These are phyloP conservation scores for Drosophila sordidapex DNA, from an alignment of 2,888 invertebrate genomes.

Conservation along the genomic window DNA sequence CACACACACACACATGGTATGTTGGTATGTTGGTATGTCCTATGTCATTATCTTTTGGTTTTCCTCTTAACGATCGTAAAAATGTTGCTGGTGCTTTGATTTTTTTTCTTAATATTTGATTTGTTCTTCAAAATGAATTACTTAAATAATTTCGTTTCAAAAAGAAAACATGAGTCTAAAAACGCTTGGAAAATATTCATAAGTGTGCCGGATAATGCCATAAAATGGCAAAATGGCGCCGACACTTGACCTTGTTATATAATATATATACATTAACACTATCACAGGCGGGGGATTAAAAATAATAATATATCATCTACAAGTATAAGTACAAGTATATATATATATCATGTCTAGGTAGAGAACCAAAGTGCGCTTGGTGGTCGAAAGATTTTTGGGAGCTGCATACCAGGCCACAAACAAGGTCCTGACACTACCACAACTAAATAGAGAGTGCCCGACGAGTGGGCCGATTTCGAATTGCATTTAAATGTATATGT, in stretches of 20 bases:
- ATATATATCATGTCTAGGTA: slow-evolving; percentile 7
- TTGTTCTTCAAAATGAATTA: slow-evolving; percentile 28
- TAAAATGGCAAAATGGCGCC: slow-evolving; percentile 37
- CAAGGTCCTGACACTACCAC: not conserved
- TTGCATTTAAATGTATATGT: slow-evolving; percentile 27
- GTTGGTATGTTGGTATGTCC: slow-evolving; percentile 5
- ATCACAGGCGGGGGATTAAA: slow-evolving; percentile 79
- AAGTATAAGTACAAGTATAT: slow-evolving; percentile 23
- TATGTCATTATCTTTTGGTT: not conserved
- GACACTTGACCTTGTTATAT: slow-evolving; percentile 44
- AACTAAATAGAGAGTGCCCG: slow-evolving; percentile 3
- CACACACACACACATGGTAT: not conserved
- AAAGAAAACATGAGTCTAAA: slow-evolving; percentile 54
- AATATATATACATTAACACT: slow-evolving; percentile 63
- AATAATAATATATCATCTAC: slow-evolving; percentile 35
- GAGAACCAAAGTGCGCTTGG: slow-evolving; percentile 20
- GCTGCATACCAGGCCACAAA: not conserved
- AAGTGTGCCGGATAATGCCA: slow-evolving; percentile 39
- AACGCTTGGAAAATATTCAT: slow-evolving; percentile 44
- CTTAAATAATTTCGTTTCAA: slow-evolving; percentile 55
- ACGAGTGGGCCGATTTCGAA: slow-evolving; percentile 1
- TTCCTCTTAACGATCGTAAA: not conserved
- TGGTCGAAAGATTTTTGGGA: slow-evolving; percentile 8
- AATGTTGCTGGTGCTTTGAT: slow-evolving; percentile 2
- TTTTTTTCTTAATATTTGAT: slow-evolving; percentile 9